Base-by-base conservation (phyloP, 53 echinoderm and acorn worm species). In the Holothuria scabra region DNA sequence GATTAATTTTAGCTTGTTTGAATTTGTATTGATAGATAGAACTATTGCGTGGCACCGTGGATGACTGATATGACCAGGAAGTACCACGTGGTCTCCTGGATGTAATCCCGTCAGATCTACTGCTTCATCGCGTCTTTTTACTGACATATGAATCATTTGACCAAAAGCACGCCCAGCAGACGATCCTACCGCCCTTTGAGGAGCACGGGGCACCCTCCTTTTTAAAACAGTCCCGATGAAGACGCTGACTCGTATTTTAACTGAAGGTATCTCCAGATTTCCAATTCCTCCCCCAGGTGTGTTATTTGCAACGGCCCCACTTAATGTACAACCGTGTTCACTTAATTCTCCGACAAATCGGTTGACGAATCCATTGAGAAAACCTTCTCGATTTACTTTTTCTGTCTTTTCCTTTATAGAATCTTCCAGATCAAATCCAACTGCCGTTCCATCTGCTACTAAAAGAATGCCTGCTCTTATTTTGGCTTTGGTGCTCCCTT, bases 21-120 rank as follows among this genome's bases (percentile, higher is more conserved):
- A 31, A n/a, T 34, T 58, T 25, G 57, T 44, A 16, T 63, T 58
- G 12, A 67, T 60, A 16, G 83, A 35, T 6, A 84, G 63, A 9
- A 87, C 79, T 28, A 91, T 91, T 14, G 85, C 91, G 56, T 91
- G 91, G 69, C 87, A 87, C 29, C 91, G 66, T 1, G 91, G 91
- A 79, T 91, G 91, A 23, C 84, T 6, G 4, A 78, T 20, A 56
- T 87, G 66, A 12, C 91, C 91, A 33, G 74, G 66, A 52, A 80
- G 68, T 18, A 91, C 82, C 12, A 91, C 75, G 1, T 91, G 91
- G 56, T 91, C 91, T 16, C 84, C 91, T 5, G 67, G 79, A 4
- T 44, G 38, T 16, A 91, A 21, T n/a, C 87, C 81, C 25, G 24
- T 44, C 0, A 87, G 28, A 25, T 28, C 56, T 3, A 78, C 78